Conservation (phyloP, 2,888 invertebrate species). For the Drosophila anomelani region DNA sequence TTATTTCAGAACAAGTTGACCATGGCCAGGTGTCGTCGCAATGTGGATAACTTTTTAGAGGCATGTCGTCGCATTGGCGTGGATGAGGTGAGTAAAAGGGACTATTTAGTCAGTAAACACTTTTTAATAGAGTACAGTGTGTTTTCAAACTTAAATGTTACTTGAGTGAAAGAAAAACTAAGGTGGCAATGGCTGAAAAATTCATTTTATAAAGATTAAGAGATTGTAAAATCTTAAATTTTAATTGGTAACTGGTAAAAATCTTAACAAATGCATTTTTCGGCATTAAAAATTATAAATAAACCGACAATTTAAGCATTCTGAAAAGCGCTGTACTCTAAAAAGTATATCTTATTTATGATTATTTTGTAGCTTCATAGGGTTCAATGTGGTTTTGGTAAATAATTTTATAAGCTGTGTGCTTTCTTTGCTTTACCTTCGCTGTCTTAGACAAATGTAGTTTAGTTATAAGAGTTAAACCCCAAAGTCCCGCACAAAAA, state of each 20-base stretch:
- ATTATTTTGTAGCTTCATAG: slow-evolving; percentile 3
- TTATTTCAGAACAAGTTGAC: slow-evolving; percentile 94
- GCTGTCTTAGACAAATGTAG: slow-evolving; percentile 22
- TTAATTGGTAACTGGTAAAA: not conserved
- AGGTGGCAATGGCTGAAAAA: not conserved
- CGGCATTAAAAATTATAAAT: no score
- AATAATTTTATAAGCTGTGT: slow-evolving; percentile 38
- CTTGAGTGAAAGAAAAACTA: not conserved
- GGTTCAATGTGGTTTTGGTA: slow-evolving; percentile 27
- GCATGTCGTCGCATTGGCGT: slow-evolving; percentile 97
- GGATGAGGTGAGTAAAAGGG: slow-evolving; percentile 91
- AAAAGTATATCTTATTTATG: not conserved
- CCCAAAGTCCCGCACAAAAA: slow-evolving; percentile 6
- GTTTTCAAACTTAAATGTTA: not conserved
- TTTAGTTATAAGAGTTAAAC: slow-evolving; percentile 54
- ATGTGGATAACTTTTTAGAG: slow-evolving; percentile 97
- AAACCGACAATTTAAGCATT: no score
- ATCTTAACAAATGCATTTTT: not conserved
- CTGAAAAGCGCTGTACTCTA: slow-evolving; percentile 5
- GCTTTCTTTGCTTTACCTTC: slow-evolving; percentile 40
- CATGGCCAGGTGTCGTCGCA: slow-evolving; percentile 96
- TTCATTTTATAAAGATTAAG: not conserved
- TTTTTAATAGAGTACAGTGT: not conserved
- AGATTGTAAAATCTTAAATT: not conserved
- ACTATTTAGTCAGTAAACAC: not conserved